Base-by-base conservation (phyloP, 64 coral and sea anemone species). In the Montipora foliosa region DNA sequence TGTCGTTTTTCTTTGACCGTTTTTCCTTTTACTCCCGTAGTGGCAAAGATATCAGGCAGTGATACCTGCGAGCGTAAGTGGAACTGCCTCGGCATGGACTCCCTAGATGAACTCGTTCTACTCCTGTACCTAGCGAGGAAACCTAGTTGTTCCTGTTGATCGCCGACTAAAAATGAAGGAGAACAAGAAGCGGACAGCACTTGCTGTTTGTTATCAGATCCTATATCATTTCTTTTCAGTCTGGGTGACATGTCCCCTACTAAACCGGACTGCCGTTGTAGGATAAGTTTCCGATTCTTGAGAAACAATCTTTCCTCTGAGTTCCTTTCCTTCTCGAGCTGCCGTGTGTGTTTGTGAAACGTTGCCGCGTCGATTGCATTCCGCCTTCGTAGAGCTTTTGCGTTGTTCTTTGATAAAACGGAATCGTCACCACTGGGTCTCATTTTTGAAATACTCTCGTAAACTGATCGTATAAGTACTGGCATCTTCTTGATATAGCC, bases 241-340 rank as follows among this genome's bases (percentile, higher is more conserved):
- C 13, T 15, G 5, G 76, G 12, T 1, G 76, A 19, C 4, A 50
- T 47, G 5, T 78, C 76, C 1, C 44, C 51, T 1, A 80, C 24
- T 7, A 82, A 45, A 64, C 55, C 44, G 2, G 80, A 82, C 80
- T 62, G 80, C 14, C 80, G 53, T 62, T 62, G 80, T 44, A 82
- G 22, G 13, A 82, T 82, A 25, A 44, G 55, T 62, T 82, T 24
- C 22, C 21, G 22, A 29, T 82, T 82, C 80, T 66, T 82, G 13
- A 60, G 80, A 12, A 82, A 82, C 57, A 82, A 64, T 7, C 80
- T 82, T 82, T 82, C 52, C 57, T 82, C 58, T 0, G 80, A 82
- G 13, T 45, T 66, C 25, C 58, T 82, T 64, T 82, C 55, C 19
- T 60, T 64, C 80, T 82, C n/a, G 0, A 82, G 52, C 25, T 46